Base-by-base conservation (phyloP, 1,140 invertebrate genomes). In the Gryon sp. region DNA sequence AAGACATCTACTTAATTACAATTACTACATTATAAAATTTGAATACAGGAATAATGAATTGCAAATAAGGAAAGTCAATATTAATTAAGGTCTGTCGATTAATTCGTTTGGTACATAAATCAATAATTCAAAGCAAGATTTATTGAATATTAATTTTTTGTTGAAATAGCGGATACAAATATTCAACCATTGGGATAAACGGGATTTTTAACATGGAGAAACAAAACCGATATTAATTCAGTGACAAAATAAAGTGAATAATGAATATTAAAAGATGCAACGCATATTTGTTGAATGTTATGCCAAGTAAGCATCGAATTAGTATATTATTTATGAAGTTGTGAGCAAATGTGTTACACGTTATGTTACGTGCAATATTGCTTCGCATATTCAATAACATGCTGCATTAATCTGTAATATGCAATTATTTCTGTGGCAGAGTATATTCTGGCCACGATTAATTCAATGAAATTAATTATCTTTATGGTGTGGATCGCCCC, bases 331-430 rank as follows among this genome's bases (percentile, higher is more conserved):
- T 24, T 43, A 43, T 24, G n/a, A 22, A 43, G 9, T 11, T 24
- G 24, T 1, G 1, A n/a, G 7, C 7, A 7, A 19, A 20, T 50
- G 45, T 20, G 16, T 34, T 32, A 12, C 16, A 20, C 12, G 26
- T 46, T 28, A 30, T 9, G 3, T 16, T 30, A 30, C 24, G 8
- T 28, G 15, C 7, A 28, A 20, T 30, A 30, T 45, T 14, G 15
- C 28, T 50, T 34, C 19, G 30, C 36, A 53, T 53, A 53, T 36
- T 36, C 32, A 24, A 24, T 53, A 22, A 53, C 19, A 18, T 8
- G 19, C 18, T 38, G 12, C 32, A 53, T 38, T 53, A 53, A 53
- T 16, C 19, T 15, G 32, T 24, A 2, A 53, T 19, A 38, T 15
- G 48, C 32, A 15, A 24, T 53, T 53, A 53, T 24, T 22, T 53